These are phyloP conservation scores for Zygothrica quintamaculata DNA, from an alignment of 2,888 invertebrate species.

Conservation along the genomic window DNA sequence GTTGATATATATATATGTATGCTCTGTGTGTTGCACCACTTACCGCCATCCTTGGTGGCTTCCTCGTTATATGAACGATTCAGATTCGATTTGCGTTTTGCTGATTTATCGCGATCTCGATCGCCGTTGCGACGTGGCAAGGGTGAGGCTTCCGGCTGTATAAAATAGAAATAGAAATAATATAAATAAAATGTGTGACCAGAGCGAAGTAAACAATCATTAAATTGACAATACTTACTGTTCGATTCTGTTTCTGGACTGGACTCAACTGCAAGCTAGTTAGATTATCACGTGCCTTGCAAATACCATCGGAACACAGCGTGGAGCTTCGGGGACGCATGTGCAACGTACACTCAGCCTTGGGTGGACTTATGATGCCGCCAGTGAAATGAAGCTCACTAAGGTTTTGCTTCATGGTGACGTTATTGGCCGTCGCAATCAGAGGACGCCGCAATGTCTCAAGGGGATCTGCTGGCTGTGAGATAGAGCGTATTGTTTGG, in stretches of 20 bases:
- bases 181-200: slow-evolving; percentile 5
- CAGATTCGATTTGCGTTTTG: slow-evolving; percentile 88
- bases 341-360: slow-evolving; percentile 75
- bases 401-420: slow-evolving; percentile 83
- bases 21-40: slow-evolving; percentile 60
- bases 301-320: slow-evolving; percentile 63
- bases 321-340: slow-evolving; percentile 82
- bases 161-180: too few relatives aligned
- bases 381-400: slow-evolving; percentile 82
- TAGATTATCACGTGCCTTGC: slow-evolving; percentile 51
- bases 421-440: slow-evolving; percentile 74
- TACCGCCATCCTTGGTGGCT: slow-evolving; percentile 84
- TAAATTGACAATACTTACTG: slow-evolving; percentile 60
- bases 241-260: slow-evolving; percentile 73
- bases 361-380: slow-evolving; percentile 58
- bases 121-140: slow-evolving; percentile 83
- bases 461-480: slow-evolving; percentile 46
- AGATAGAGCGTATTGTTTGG: slow-evolving; percentile 35
- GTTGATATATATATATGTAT: neutral
- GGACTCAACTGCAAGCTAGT: slow-evolving; percentile 78
- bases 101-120: slow-evolving; percentile 87
- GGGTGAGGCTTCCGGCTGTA: slow-evolving; percentile 81
- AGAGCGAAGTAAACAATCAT: neutral
- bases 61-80: slow-evolving; percentile 86
- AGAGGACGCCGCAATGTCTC: slow-evolving; percentile 42